phyloP scores from a whole-genome alignment of 53 echinoderm and acorn worm genomes.

The Zoroaster sp. region DNA sequence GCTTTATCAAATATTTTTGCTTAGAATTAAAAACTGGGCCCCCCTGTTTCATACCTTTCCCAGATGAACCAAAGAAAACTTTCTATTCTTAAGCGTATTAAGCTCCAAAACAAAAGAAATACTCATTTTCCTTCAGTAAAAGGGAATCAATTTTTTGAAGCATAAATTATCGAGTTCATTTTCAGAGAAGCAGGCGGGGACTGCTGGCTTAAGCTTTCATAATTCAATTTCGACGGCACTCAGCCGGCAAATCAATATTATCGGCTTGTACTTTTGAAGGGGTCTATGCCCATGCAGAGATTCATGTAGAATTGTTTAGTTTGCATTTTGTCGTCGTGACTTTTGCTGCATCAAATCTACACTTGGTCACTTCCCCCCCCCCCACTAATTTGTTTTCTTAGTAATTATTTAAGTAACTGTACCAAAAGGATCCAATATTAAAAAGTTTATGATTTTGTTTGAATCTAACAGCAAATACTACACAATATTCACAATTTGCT shows the following conservation, averaged over 20 bases:
- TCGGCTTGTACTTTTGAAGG: conserved; percentile 35
- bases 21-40: no score
- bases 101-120: background rate
- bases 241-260: conserved; percentile 23
- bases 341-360: background rate
- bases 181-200: background rate
- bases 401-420: background rate
- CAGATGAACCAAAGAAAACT: no score
- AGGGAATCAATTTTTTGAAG: background rate
- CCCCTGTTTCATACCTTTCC: no score
- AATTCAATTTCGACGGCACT: conserved; percentile 30
- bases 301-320: conserved; percentile 16
- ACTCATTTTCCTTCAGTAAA: background rate
- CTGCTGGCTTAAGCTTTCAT: conserved; percentile 14
- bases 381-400: background rate
- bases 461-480: no score
- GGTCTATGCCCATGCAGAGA: background rate
- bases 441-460: background rate
- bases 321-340: conserved; percentile 6
- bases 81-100: background rate
- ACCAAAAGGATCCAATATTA: background rate
- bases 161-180: conserved; percentile 20
- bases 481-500: no score
- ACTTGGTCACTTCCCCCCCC: background rate
- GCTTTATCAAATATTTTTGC: no score